Percentiles rank a stretch among this genome's conserved stretches.
Conservation (phyloP, 2,113 vertebrate species). For the Hyaena hyaena region DNA sequence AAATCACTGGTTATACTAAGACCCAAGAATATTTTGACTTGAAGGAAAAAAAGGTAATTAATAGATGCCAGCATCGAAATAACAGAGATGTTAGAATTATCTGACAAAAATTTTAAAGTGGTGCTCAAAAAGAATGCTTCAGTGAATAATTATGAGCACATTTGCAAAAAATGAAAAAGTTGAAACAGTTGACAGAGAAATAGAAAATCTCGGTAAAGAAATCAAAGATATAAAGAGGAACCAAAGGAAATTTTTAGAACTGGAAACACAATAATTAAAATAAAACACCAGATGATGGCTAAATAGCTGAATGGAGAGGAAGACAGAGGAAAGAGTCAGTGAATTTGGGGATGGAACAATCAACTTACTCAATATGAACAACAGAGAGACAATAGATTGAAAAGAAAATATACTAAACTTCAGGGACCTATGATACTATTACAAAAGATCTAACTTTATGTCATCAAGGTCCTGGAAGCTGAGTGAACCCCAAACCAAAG, state of each 20-base stretch:
- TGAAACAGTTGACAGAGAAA: background rate
- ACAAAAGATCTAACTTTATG: background rate
- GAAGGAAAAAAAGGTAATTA: background rate
- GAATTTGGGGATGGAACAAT: background rate
- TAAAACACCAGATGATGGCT: background rate
- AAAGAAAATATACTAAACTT: background rate
- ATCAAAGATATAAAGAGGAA: background rate
- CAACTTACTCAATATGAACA: background rate
- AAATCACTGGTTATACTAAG: background rate
- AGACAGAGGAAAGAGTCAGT: background rate
- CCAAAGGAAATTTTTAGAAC: constrained; percentile 1
- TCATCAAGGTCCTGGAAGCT: background rate
- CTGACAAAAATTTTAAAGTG: constrained; percentile 22
- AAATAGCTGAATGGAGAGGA: background rate
- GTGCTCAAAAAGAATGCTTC: background rate
- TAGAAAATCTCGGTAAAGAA: background rate
- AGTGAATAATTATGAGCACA: background rate
- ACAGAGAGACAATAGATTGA: background rate
- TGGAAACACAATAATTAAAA: background rate
- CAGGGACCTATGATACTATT: background rate
- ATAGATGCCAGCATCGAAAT: background rate
- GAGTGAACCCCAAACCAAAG: background rate
- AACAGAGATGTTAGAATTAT: background rate
- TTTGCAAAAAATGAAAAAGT: constrained; percentile 6
- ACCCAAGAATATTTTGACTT: background rate